Conservation (phyloP, 1,140 invertebrate species). For the Drusus annulatus region DNA sequence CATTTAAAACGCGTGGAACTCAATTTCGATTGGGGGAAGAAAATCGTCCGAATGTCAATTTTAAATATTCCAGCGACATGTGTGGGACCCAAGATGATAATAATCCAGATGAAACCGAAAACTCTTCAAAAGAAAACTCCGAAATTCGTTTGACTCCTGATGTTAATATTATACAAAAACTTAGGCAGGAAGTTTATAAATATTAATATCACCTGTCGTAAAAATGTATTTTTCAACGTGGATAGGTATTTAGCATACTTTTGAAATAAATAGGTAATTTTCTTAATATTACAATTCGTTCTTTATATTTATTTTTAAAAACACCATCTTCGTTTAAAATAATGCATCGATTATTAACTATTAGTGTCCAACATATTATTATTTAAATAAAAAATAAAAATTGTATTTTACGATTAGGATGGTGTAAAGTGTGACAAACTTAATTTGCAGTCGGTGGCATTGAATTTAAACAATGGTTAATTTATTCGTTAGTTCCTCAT, state of each 20-base stretch:
- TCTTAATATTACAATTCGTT: too few relatives aligned
- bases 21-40: background rate
- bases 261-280: too few relatives aligned
- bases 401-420: too few relatives aligned
- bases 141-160: conserved; percentile 42
- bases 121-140: background rate
- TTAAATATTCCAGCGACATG: conserved; percentile 31
- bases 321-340: background rate
- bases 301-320: too few relatives aligned
- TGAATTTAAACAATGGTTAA: too few relatives aligned
- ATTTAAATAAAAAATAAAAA: too few relatives aligned
- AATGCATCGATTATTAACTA: background rate
- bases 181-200: conserved; percentile 7
- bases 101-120: background rate
- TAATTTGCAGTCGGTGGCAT: too few relatives aligned
- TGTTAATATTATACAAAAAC: conserved; percentile 23
- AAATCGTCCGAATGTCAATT: background rate
- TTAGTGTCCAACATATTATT: too few relatives aligned
- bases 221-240: background rate
- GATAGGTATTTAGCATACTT: too few relatives aligned
- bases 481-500: too few relatives aligned
- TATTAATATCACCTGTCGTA: background rate
- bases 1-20: background rate
- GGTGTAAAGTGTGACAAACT: too few relatives aligned
- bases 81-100: conserved; percentile 10